Evolutionary conservation across 2,888 invertebrate species (phyloP).

Genomic region (Eustalomyia histrio): DNA sequence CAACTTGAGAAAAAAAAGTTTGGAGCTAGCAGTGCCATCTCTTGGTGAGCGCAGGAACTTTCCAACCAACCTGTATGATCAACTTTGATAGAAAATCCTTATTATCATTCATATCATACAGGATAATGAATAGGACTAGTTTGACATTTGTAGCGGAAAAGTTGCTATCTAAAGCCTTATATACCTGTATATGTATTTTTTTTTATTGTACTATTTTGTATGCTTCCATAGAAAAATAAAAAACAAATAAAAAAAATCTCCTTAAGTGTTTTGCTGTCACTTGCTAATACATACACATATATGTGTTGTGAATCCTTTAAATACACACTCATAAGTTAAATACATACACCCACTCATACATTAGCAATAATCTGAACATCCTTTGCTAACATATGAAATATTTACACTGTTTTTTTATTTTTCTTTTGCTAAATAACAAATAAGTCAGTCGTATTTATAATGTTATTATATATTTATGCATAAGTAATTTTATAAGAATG

Average conservation of each 20-base stretch:
- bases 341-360: background rate
- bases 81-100: too few species aligned
- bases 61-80: too few species aligned
- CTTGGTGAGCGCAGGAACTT: too few species aligned
- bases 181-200: too few species aligned
- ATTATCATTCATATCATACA: too few species aligned
- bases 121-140: too few species aligned
- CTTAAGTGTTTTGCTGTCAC: conserved; percentile 4
- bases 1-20: too few species aligned
- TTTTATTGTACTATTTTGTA: background rate
- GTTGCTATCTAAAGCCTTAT: too few species aligned
- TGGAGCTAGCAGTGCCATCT: too few species aligned
- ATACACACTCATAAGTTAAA: conserved; percentile 1
- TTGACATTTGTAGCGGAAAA: too few species aligned
- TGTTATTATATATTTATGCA: background rate
- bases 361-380: background rate
- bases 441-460: background rate
- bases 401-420: background rate
- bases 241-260: background rate
- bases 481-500: background rate
- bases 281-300: background rate
- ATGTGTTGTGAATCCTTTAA: background rate
- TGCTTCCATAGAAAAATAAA: background rate
- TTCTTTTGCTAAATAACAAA: background rate
- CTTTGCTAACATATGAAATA: conserved; percentile 1